Percentiles rank a stretch among this genome's conserved stretches.
These are phyloP conservation scores for Gasterosteus aculeatus DNA, from an alignment of 2,113 vertebrate species.

Conservation along the genomic window DNA sequence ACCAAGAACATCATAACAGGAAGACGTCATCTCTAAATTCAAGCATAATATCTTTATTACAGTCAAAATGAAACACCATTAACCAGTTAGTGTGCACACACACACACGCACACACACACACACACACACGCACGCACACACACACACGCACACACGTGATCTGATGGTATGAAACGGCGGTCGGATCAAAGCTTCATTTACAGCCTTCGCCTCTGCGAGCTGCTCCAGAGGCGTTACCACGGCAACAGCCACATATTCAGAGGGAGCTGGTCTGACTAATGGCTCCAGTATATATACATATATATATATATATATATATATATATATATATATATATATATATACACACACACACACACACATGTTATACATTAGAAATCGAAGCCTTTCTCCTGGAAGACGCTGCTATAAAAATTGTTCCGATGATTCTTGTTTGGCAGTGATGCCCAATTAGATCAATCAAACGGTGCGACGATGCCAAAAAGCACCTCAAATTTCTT, in stretches of 20 bases:
- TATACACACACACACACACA: too few species aligned
- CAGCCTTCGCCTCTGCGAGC: not conserved
- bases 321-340: too few species aligned
- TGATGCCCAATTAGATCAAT: too few species aligned
- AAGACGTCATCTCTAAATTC: not conserved
- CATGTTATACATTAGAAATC: too few species aligned
- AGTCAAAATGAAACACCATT: not conserved
- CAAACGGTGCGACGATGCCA: too few species aligned
- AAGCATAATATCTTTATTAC: not conserved
- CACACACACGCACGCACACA: too few species aligned
- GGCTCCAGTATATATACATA: not conserved
- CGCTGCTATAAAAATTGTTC: too few species aligned
- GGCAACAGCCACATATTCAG: conserved; percentile 18
- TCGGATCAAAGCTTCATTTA: not conserved
- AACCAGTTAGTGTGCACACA: not conserved
- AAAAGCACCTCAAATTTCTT: too few species aligned
- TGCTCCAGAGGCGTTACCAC: conserved; percentile 12
- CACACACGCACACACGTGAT: not conserved
- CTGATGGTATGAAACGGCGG: not conserved
- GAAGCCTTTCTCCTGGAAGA: too few species aligned
- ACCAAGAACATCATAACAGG: not conserved
- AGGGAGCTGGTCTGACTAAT: not conserved
- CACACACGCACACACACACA: not conserved
- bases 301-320: not conserved
- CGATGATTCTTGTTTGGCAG: too few species aligned